A percentile compares a stretch with the other conserved stretches of the same genome.
Evolutionary conservation across 37 sponge, comb jelly and placozoan species (phyloP).

Genomic region (Eunapius fragilis): DNA sequence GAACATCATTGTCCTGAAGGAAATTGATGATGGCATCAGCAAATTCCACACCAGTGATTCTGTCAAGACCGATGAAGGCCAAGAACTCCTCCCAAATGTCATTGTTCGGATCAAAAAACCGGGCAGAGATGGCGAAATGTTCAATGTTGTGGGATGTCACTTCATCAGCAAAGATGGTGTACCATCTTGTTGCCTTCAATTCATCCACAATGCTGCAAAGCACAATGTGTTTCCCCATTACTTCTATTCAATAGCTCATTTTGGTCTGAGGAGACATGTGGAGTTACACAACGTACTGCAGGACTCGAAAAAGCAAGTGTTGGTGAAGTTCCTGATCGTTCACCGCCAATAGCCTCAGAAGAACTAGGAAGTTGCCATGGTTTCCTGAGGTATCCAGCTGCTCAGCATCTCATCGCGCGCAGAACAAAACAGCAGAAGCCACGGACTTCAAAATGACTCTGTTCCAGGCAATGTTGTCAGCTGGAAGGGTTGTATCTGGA

Average conservation of each 20-base stretch:
- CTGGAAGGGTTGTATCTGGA: too few relatives aligned
- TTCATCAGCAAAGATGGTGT: constrained; percentile 44
- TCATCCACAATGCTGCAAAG: too few relatives aligned
- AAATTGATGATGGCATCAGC: constrained; percentile 35
- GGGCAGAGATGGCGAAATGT: constrained; percentile 42
- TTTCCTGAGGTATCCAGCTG: constrained; percentile 11
- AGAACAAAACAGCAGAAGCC: constrained; percentile 28
- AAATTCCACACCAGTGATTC: constrained; percentile 57
- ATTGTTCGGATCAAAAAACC: constrained; percentile 40
- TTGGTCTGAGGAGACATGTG: too few relatives aligned
- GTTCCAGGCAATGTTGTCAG: too few relatives aligned
- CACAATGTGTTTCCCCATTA: too few relatives aligned
- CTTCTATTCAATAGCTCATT: too few relatives aligned
- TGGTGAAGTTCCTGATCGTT: background rate
- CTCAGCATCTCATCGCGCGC: constrained; percentile 12
- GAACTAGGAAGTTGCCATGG: constrained; percentile 30
- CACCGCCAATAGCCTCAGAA: constrained; percentile 18
- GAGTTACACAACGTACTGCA: too few relatives aligned
- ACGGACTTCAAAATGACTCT: constrained; percentile 15
- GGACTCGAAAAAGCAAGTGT: too few relatives aligned
- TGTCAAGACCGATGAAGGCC: constrained; percentile 46
- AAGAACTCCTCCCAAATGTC: constrained; percentile 57
- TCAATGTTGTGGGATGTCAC: constrained; percentile 56
- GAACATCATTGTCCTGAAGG: constrained; percentile 42
- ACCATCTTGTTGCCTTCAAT: constrained; percentile 6